phyloP scores from a whole-genome alignment of 2,888 invertebrate genomes.

The Scaptomyza caliginosa region DNA sequence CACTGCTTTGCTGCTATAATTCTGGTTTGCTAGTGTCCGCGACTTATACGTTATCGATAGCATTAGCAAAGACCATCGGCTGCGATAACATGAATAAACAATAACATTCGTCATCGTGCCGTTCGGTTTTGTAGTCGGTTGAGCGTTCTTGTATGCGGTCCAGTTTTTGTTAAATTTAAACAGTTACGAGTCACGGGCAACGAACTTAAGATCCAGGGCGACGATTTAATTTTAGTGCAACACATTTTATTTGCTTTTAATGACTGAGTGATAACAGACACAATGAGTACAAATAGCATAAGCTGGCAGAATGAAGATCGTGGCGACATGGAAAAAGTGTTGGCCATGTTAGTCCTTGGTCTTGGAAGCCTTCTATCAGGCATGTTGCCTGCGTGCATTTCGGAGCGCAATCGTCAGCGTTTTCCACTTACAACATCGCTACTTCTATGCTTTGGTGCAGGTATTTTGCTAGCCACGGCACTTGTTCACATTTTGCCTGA shows the following conservation, averaged over 20 bases:
- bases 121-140: slow-evolving; percentile 29
- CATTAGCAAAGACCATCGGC: not conserved
- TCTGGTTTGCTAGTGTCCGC: no score
- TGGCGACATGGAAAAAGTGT: slow-evolving; percentile 86
- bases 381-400: slow-evolving; percentile 88
- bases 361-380: slow-evolving; percentile 89
- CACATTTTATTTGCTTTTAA: slow-evolving; percentile 38
- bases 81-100: slow-evolving; percentile 12
- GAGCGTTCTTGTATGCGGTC: not conserved
- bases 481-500: slow-evolving; percentile 93
- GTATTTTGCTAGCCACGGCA: slow-evolving; percentile 91
- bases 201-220: slow-evolving; percentile 24
- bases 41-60: slow-evolving; percentile 25
- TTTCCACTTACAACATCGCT: slow-evolving; percentile 88
- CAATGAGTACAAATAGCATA: slow-evolving; percentile 47
- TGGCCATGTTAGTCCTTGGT: slow-evolving; percentile 88
- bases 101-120: slow-evolving; percentile 25
- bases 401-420: slow-evolving; percentile 85
- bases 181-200: slow-evolving; percentile 1
- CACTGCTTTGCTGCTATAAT: not conserved
- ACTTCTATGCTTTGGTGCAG: slow-evolving; percentile 91
- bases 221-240: slow-evolving; percentile 24
- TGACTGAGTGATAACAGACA: slow-evolving; percentile 27
- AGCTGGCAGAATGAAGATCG: slow-evolving; percentile 37
- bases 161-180: slow-evolving; percentile 28